Percentiles rank a stretch among this genome's conserved stretches.
Conservation (phyloP, 2,113 vertebrate genomes). For the Brachypteracias leptosomus region DNA sequence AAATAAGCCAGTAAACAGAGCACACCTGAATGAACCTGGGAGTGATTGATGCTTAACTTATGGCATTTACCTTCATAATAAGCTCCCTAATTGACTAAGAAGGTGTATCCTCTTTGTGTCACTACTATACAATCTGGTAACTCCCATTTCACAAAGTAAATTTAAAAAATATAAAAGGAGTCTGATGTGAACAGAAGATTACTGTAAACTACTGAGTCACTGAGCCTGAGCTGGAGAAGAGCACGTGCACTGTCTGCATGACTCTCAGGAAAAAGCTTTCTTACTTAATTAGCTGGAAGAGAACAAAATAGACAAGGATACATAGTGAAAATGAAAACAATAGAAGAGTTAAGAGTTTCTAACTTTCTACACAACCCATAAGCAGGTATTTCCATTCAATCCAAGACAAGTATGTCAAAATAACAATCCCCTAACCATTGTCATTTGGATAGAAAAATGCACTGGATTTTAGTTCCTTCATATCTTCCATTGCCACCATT, state of each 20-base stretch:
- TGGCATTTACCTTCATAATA: not conserved
- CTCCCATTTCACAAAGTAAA: slow-evolving; percentile 38
- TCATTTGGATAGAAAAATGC: not conserved
- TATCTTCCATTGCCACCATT: not conserved
- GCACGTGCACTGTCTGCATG: not conserved
- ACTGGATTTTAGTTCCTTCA: not conserved
- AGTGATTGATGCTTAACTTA: not conserved
- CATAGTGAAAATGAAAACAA: not conserved
- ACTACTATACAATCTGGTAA: not conserved
- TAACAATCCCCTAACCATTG: not conserved
- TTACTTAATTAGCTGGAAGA: not conserved
- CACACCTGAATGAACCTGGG: not conserved
- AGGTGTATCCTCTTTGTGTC: slow-evolving; percentile 24
- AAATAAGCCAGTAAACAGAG: slow-evolving; percentile 1
- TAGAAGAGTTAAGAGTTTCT: not conserved
- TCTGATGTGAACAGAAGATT: slow-evolving; percentile 13
- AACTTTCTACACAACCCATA: not conserved
- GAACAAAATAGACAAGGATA: not conserved
- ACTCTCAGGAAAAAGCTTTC: not conserved
- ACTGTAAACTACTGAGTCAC: not conserved
- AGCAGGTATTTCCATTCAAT: not conserved
- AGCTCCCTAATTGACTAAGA: slow-evolving; percentile 16
- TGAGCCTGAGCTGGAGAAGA: not conserved
- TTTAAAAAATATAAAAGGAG: not conserved
- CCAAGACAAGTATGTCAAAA: not conserved